A percentile compares a stretch with the other conserved stretches of the same genome.
These are phyloP conservation scores for Muscidifurax raptorellus DNA, from an alignment of 1,140 invertebrate genomes.

Conservation along the genomic window DNA sequence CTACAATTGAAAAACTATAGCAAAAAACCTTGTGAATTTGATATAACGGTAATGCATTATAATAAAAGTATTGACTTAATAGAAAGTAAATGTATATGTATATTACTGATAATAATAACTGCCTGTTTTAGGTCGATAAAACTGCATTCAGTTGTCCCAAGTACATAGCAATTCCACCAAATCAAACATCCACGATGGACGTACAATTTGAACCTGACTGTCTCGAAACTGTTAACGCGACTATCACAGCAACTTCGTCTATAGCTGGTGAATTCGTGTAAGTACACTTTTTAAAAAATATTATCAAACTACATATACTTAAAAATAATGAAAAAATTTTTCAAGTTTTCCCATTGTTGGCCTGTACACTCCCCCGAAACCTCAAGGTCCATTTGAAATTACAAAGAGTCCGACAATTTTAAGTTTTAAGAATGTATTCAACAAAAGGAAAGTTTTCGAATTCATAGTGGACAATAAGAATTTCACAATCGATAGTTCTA, in stretches of 20 bases:
- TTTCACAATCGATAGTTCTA: conserved; percentile 43
- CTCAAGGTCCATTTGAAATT: conserved; percentile 59
- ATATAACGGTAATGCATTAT: conserved; percentile 51
- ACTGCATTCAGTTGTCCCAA: conserved; percentile 50
- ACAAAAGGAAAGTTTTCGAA: conserved; percentile 54
- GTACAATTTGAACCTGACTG: conserved; percentile 57
- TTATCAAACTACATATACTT: background rate
- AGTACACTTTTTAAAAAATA: conserved; percentile 1
- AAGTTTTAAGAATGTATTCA: conserved; percentile 61
- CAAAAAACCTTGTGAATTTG: conserved; percentile 47
- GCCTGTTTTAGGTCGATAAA: conserved; percentile 61
- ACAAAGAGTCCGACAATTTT: conserved; percentile 39
- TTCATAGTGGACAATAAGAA: conserved; percentile 53
- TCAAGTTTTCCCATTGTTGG: conserved; percentile 60
- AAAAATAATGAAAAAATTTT: background rate
- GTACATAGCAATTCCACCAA: conserved; percentile 33
- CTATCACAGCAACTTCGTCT: conserved; percentile 54
- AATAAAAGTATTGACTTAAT: background rate
- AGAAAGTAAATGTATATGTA: background rate
- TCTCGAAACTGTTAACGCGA: conserved; percentile 50
- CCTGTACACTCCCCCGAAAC: conserved; percentile 52
- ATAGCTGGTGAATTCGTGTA: conserved; percentile 59
- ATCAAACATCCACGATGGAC: conserved; percentile 33
- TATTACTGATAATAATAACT: background rate
- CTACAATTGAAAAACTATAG: conserved; percentile 55